These are phyloP conservation scores for Loxodonta africana DNA, from an alignment of 2,113 vertebrate species.

Conservation along the genomic window DNA sequence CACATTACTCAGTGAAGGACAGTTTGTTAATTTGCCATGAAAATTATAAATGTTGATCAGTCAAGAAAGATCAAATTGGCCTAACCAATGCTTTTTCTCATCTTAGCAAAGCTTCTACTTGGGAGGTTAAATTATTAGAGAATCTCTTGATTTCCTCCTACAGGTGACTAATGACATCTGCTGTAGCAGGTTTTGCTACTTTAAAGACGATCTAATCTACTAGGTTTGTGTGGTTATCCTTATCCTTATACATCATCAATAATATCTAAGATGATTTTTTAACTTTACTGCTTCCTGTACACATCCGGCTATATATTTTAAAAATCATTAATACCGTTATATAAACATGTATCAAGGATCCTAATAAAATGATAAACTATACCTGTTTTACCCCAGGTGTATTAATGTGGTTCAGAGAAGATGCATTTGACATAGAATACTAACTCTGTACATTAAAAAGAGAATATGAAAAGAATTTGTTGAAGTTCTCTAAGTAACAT, in stretches of 20 bases:
- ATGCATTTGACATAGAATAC: not conserved
- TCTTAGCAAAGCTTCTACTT: not conserved
- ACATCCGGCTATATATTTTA: not conserved
- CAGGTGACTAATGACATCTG: constrained; percentile 3
- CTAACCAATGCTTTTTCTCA: constrained; percentile 1
- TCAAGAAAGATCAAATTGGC: constrained; percentile 27
- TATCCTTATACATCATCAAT: not conserved
- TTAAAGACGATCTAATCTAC: not conserved
- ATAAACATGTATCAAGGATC: not conserved
- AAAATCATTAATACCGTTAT: constrained; percentile 12
- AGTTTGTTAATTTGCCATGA: constrained; percentile 58
- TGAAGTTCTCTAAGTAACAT: constrained; percentile 18
- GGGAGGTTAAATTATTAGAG: constrained; percentile 32
- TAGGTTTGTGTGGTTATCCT: constrained; percentile 16
- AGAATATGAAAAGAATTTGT: constrained; percentile 21
- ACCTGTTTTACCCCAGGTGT: not conserved
- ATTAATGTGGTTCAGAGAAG: constrained; percentile 29
- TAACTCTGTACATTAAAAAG: not conserved
- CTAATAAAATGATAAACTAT: not conserved
- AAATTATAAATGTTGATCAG: constrained; percentile 39
- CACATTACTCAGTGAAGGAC: constrained; percentile 46
- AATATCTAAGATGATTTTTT: constrained; percentile 4
- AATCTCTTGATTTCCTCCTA: not conserved
- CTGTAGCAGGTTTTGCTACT: not conserved
- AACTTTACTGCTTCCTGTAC: not conserved